These are phyloP conservation scores for Thunnus thynnus DNA, from an alignment of 2,113 vertebrate genomes.

Conservation along the genomic window DNA sequence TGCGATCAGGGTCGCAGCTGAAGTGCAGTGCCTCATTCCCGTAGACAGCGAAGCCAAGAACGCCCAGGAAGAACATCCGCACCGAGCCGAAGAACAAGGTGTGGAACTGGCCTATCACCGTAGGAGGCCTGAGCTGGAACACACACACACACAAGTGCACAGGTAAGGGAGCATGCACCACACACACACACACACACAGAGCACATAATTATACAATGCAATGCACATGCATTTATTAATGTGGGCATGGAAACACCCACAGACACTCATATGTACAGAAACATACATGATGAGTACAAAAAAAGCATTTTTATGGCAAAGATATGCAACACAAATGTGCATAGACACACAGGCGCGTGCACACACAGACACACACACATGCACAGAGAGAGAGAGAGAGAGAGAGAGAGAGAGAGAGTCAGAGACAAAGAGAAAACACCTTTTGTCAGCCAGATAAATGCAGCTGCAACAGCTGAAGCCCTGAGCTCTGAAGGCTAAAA, in stretches of 20 bases:
- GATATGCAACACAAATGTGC: background rate
- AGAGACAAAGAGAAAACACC: slow-evolving; percentile 47
- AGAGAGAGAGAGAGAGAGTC: background rate
- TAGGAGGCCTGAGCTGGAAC: slow-evolving; percentile 89
- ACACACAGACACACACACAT: slow-evolving; percentile 18
- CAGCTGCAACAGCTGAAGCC: slow-evolving; percentile 32
- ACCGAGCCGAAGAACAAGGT: slow-evolving; percentile 92
- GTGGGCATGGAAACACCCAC: background rate
- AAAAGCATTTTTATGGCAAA: background rate
- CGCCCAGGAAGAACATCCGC: slow-evolving; percentile 89
- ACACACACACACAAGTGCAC: slow-evolving; percentile 4
- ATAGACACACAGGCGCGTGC: background rate
- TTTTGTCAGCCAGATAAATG: slow-evolving; percentile 63
- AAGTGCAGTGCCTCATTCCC: slow-evolving; percentile 93
- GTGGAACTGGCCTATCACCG: slow-evolving; percentile 91
- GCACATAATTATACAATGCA: background rate
- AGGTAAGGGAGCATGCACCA: background rate
- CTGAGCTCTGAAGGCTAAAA: slow-evolving; percentile 49
- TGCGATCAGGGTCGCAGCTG: slow-evolving; percentile 91
- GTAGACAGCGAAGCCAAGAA: slow-evolving; percentile 91
- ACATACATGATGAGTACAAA: background rate
- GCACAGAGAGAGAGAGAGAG: background rate
- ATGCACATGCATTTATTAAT: background rate
- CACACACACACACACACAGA: background rate
- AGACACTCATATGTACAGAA: background rate